Conservation (phyloP, 2,888 invertebrate genomes). For the Orthonychiurus folsomi region DNA sequence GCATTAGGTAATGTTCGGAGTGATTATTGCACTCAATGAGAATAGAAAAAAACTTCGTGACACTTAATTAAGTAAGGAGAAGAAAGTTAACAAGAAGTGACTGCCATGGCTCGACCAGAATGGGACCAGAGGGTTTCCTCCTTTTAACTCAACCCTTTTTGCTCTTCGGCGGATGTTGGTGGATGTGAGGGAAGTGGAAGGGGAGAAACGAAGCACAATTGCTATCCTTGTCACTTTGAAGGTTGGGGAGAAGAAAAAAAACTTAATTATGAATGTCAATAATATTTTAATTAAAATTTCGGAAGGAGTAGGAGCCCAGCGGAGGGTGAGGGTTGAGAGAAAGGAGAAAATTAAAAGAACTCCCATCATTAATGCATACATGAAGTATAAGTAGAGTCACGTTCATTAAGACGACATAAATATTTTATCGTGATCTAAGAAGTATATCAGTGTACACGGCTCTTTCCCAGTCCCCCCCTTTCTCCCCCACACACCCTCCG, state of each 20-base stretch:
- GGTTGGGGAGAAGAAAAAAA: slow-evolving; percentile 24
- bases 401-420: slow-evolving; percentile 40
- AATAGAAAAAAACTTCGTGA: slow-evolving; percentile 24
- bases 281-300: slow-evolving; percentile 39
- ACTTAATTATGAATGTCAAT: slow-evolving; percentile 37
- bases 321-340: slow-evolving; percentile 16
- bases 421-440: slow-evolving; percentile 33
- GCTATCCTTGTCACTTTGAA: slow-evolving; percentile 19
- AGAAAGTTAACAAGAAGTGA: slow-evolving; percentile 27
- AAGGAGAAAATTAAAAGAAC: slow-evolving; percentile 28
- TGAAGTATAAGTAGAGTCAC: slow-evolving; percentile 31
- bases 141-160: background rate
- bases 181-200: background rate
- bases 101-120: slow-evolving; percentile 12
- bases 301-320: slow-evolving; percentile 17
- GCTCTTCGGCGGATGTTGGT: too few species aligned
- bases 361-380: slow-evolving; percentile 30
- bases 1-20: slow-evolving; percentile 9
- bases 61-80: slow-evolving; percentile 28
- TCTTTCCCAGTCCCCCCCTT: slow-evolving; percentile 8
- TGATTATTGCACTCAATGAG: slow-evolving; percentile 21
- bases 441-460: slow-evolving; percentile 20
- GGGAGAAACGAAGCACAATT: slow-evolving; percentile 2
- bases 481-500: slow-evolving; percentile 4
- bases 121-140: slow-evolving; percentile 1